phyloP scores from a whole-genome alignment of 2,113 vertebrate genomes.

The Rhinolophus ferrumequinum region DNA sequence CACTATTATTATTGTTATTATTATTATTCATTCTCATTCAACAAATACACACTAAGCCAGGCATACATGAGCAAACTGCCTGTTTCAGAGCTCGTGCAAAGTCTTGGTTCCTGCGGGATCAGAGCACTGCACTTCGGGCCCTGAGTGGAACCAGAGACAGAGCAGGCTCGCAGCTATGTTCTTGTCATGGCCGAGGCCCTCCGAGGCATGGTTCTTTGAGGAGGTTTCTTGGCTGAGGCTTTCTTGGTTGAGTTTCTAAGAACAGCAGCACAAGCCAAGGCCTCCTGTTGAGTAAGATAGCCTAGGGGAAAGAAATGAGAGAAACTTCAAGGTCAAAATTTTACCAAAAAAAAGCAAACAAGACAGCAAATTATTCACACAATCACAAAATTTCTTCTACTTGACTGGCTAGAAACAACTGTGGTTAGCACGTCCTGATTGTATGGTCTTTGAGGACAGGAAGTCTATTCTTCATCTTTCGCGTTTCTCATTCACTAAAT shows the following conservation, averaged over 20 bases:
- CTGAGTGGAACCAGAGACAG: neutral
- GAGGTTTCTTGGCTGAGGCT: neutral
- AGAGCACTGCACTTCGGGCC: neutral
- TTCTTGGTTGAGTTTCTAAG: neutral
- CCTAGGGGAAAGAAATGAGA: neutral
- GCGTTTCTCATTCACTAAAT: neutral
- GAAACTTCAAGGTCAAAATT: conserved; percentile 34
- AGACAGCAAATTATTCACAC: accelerated
- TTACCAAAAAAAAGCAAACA: neutral
- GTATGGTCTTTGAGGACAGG: neutral
- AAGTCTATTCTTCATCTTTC: neutral
- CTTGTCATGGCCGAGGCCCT: neutral
- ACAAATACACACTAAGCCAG: neutral
- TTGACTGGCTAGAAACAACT: neutral
- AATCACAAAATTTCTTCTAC: neutral
- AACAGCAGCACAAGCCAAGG: neutral
- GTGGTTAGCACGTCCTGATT: neutral
- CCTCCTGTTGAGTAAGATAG: conserved; percentile 54
- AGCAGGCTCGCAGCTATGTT: neutral
- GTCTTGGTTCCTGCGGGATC: neutral
- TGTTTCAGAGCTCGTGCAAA: neutral
- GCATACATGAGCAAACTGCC: neutral
- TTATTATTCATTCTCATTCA: conserved; percentile 15
- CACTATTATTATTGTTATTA: neutral
- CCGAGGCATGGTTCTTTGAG: neutral